Evolutionary conservation across 2,113 vertebrate species (phyloP), one percentile per base, ranked within the genome.

Genomic region (Ailurus styani): DNA sequence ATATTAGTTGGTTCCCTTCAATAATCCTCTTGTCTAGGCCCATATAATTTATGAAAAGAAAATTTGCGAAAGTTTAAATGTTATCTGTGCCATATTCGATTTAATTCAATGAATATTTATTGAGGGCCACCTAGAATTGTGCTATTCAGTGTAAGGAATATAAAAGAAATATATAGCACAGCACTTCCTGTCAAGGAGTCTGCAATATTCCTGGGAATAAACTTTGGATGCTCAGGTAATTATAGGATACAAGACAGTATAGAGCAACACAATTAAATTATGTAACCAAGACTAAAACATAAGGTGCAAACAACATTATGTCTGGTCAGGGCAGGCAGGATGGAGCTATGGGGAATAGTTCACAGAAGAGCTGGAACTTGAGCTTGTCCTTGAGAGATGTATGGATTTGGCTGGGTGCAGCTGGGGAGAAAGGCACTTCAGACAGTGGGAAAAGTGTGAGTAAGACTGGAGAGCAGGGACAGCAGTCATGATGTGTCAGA

Each of bases 21-120:
- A 75, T 87, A 79, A 86, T 29, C 93, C 88, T 87, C 81, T 81
- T 90, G 70, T 97, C 81, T 62, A 57, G 55, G 57, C 50, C 78
- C 54, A n/a, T n/a, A 70, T 75, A 93, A 98, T 96, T 97, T 91
- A 95, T 95, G 72, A 95, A 91, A 96, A 93, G 64, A 83, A 94
- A 90, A 75, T 91, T 77, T 70, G 60, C 50, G 20, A 54, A 79
- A 73, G 77, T 94, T 95, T 96, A 96, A 94, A 96, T 83, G 73
- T 87, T 78, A 72, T 78, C 91, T 60, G 60, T 54, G 31, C 70
- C 82, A 68, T 78, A 95, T 89, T 94, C 91, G 20, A 93, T 95
- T 98, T 96, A 97, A 97, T 96, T 97, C 95, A 97, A 97, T 96
- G 97, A 97, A 97, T 98, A 97, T 96, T 98, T 97, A 98, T 97